These are phyloP conservation scores for Phainopepla nitens DNA, from an alignment of 2,113 vertebrate species.

Conservation along the genomic window DNA sequence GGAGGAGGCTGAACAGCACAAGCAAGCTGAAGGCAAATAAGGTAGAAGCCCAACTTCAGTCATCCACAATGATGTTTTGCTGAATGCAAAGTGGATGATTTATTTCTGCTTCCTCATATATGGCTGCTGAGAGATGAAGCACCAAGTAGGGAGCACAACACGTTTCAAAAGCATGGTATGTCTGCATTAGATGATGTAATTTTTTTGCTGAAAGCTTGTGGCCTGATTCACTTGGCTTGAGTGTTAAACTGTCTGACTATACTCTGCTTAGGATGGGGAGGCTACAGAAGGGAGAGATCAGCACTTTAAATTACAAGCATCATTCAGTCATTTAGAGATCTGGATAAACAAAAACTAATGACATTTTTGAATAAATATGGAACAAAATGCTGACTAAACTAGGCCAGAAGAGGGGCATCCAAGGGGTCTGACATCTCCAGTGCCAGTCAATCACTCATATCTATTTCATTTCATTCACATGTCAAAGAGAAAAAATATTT, in stretches of 20 bases:
- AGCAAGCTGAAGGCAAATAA: background rate
- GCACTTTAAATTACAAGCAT: background rate
- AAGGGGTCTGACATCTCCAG: background rate
- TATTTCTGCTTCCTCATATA: background rate
- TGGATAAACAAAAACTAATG: background rate
- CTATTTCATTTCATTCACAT: conserved; percentile 12
- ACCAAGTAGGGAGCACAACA: background rate
- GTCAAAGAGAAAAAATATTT: conserved; percentile 28
- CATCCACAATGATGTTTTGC: background rate
- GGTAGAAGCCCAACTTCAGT: background rate
- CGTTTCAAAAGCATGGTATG: background rate
- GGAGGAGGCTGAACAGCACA: background rate
- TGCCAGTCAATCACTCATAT: conserved; percentile 40
- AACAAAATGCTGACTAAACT: conserved; percentile 23
- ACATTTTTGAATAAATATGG: background rate
- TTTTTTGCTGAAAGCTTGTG: background rate
- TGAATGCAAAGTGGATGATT: background rate
- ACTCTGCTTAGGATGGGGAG: background rate
- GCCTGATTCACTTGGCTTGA: background rate
- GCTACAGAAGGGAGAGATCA: background rate
- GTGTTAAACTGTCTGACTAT: background rate
- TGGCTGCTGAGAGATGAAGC: background rate
- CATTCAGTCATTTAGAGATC: background rate
- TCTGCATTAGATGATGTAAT: background rate
- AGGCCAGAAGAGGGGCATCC: background rate